Percentiles rank a stretch among this genome's conserved stretches.
Conservation (phyloP, 1,140 invertebrate species). For the Cydia strobilella region DNA sequence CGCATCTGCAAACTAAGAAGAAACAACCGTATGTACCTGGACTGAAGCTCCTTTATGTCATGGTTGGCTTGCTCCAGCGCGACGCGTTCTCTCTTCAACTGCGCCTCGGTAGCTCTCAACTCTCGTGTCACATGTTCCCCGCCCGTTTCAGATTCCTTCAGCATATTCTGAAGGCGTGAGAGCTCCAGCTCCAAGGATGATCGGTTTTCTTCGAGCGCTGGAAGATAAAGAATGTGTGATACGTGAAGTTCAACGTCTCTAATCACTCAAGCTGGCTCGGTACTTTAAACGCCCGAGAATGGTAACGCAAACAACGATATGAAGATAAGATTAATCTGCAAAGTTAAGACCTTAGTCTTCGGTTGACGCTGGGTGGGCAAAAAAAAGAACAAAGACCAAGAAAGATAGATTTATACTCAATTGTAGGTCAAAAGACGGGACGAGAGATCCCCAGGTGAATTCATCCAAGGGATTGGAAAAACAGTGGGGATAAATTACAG, state of each 20-base stretch:
- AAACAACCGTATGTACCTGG: conserved; percentile 62
- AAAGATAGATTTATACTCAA: no score
- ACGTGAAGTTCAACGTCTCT: background rate
- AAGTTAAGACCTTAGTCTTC: no score
- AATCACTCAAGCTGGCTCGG: no score
- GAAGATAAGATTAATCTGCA: no score
- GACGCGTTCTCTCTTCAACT: conserved; percentile 85
- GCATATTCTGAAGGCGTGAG: conserved; percentile 83
- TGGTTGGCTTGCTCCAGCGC: conserved; percentile 86
- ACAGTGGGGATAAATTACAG: no score
- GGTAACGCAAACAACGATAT: no score
- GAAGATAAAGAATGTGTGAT: background rate
- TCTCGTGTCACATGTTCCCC: conserved; percentile 84
- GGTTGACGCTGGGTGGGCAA: no score
- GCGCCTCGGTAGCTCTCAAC: conserved; percentile 83
- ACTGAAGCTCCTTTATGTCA: conserved; percentile 90
- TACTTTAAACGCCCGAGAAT: background rate
- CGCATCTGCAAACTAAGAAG: no score
- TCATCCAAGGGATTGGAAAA: no score
- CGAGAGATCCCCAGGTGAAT: no score
- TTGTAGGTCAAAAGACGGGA: no score
- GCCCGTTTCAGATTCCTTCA: conserved; percentile 89
- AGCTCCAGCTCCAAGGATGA: conserved; percentile 86
- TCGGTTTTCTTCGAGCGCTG: conserved; percentile 89
- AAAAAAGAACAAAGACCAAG: no score